Conservation (phyloP, 2,888 invertebrate genomes). For the Drosophila lacicola region DNA sequence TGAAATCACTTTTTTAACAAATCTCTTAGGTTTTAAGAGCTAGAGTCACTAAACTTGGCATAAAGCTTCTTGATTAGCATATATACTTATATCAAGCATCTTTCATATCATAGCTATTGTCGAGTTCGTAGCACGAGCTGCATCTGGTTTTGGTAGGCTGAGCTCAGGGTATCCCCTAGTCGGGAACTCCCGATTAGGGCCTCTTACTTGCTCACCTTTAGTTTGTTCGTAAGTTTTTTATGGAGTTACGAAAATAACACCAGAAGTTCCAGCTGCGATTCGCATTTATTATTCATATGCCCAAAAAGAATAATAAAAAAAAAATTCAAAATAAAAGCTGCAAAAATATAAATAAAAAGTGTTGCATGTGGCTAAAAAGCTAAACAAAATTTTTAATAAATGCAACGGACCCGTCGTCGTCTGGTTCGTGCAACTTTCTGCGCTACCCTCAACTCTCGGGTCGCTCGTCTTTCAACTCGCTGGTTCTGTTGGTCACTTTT, state of each 20-base stretch:
- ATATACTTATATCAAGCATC: no score
- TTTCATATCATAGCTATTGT: no score
- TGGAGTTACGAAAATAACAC: slow-evolving; percentile 1
- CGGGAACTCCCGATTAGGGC: no score
- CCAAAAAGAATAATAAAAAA: slow-evolving; percentile 24
- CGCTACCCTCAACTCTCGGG: not conserved
- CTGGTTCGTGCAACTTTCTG: slow-evolving; percentile 23
- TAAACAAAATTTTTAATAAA: slow-evolving; percentile 67
- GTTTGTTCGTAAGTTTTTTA: slow-evolving; percentile 20
- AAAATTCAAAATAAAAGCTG: not conserved
- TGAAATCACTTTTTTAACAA: no score
- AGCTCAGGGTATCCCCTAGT: no score
- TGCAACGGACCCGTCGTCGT: slow-evolving; percentile 52
- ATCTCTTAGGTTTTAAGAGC: no score
- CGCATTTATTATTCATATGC: slow-evolving; percentile 64
- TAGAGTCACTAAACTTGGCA: no score
- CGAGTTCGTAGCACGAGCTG: no score
- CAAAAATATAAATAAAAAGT: slow-evolving; percentile 21
- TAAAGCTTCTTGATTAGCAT: no score
- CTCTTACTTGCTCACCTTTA: slow-evolving; percentile 1
- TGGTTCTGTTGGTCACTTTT: slow-evolving; percentile 40
- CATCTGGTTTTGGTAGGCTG: no score
- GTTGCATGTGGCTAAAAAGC: slow-evolving; percentile 56
- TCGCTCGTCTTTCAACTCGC: no score
- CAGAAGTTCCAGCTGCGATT: slow-evolving; percentile 29